These are phyloP conservation scores for Marronus borbonicus DNA, from an alignment of 2,888 invertebrate genomes.

Conservation along the genomic window DNA sequence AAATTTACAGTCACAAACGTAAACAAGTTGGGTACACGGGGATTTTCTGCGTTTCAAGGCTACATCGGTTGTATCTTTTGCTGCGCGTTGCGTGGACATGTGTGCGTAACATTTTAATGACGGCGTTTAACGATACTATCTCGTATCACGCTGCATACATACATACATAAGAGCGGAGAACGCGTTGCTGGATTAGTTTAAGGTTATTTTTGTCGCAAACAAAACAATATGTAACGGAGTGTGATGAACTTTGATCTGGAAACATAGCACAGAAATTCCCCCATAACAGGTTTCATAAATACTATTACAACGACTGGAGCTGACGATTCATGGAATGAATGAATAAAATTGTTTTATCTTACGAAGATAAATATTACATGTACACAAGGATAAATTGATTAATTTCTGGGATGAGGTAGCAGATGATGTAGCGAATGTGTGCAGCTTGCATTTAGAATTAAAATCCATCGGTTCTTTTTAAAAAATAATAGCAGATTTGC, in stretches of 20 bases:
- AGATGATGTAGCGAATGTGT: no score
- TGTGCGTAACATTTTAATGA: constrained; percentile 21
- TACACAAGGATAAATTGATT: no score
- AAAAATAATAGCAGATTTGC: no score
- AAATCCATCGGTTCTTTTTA: no score
- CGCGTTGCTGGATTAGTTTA: not conserved
- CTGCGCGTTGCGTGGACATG: not conserved
- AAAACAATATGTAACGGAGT: not conserved
- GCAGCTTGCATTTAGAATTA: no score
- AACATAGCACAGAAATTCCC: not conserved
- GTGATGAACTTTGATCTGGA: constrained; percentile 13
- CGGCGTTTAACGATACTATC: not conserved
- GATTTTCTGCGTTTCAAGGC: constrained; percentile 18
- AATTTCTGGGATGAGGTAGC: no score
- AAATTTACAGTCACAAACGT: not conserved
- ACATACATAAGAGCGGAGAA: not conserved
- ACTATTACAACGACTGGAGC: not conserved
- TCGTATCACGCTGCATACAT: no score
- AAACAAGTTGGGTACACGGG: constrained; percentile 6
- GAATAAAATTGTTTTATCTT: no score
- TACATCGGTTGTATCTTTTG: not conserved
- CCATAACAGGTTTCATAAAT: constrained; percentile 3
- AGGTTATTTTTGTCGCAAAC: constrained; percentile 5
- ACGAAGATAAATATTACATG: no score
- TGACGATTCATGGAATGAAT: no score